Base-by-base conservation (phyloP, 2,113 vertebrate genomes). In the Ageneiosus marmoratus region DNA sequence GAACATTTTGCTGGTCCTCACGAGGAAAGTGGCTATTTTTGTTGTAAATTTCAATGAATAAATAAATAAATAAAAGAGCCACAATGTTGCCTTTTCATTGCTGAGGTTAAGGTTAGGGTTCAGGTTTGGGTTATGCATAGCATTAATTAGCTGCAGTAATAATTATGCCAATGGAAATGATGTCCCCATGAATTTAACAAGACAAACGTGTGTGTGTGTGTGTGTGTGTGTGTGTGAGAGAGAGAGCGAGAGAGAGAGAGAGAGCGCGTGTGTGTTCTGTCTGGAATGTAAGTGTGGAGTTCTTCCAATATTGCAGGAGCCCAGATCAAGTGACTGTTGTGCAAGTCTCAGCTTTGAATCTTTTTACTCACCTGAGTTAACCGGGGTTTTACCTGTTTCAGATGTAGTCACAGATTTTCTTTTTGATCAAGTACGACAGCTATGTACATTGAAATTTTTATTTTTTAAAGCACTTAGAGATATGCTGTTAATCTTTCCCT, bases 241-340 rank as follows among this genome's bases (percentile, higher is more conserved):
- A 32, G 63, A 70, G 72, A 77, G 44, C 37, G 48, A 29, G 48
- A 27, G 85, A 50, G 63, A 77, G 72, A 48, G 46, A 34, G 79
- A 41, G 53, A 65, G 81, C 67, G 67, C 55, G 55, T 67, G n/a
- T 41, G 55, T 50, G 32, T 15, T 63, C n/a, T 37, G 37, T 65
- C 53, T 77, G 84, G 79, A 81, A 77, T 81, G 82, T n/a, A 37
- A 72, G 65, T 22, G 53, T 81, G 83, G 72, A 75, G 83, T 76
- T 55, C 29, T 63, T 48, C 62, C 79, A 76, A 37, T 55, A 50
- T 55, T 72, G 41, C 63, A 72, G 48, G 37, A 79, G 51, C 11
- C 29, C 8, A 18, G 63, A 44, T 72, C 51, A 81, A 75, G 84
- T 77, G 72, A 41, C 60, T 77, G 72, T 58, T 29, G 22, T 58